phyloP scores from a whole-genome alignment of 2,797 vertebrate genomes.

The Sebastes hubbsi region DNA sequence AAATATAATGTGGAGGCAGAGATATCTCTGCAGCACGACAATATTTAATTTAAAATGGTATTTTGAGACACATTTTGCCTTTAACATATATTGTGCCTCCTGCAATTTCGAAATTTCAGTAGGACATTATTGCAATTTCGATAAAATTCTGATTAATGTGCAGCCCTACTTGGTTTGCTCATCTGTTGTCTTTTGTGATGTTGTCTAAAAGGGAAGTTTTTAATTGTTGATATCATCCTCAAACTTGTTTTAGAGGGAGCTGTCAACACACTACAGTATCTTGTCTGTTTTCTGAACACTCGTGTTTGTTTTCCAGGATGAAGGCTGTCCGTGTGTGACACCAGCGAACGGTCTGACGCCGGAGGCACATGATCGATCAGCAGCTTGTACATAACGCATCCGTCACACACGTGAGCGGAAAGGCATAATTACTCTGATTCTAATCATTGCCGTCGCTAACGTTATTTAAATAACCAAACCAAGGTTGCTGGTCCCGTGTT shows the following conservation, averaged over 20 bases:
- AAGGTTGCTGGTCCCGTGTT: conserved; percentile 69
- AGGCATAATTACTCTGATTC: conserved; percentile 70
- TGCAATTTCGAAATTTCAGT: too few relatives aligned
- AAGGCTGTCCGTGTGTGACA: conserved; percentile 50
- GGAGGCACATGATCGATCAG: conserved; percentile 61
- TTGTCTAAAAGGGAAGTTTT: neutral
- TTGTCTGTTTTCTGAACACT: neutral
- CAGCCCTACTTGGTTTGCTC: neutral
- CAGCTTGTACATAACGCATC: conserved; percentile 79
- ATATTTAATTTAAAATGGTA: too few relatives aligned
- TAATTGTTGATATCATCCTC: neutral
- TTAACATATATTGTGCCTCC: too few relatives aligned
- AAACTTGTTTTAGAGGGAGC: neutral
- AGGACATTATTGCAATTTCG: too few relatives aligned
- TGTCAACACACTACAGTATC: too few relatives aligned
- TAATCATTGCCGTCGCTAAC: conserved; percentile 64
- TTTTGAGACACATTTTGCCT: too few relatives aligned
- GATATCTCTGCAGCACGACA: too few relatives aligned
- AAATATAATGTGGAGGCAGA: too few relatives aligned
- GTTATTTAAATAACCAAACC: conserved; percentile 82
- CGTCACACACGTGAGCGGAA: conserved; percentile 68
- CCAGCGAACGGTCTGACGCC: conserved; percentile 34
- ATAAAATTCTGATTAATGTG: too few relatives aligned
- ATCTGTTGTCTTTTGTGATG: neutral
- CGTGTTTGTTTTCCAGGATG: conserved; percentile 49